phyloP scores from a whole-genome alignment of 2,113 vertebrate genomes.

The Microtus montanus region DNA sequence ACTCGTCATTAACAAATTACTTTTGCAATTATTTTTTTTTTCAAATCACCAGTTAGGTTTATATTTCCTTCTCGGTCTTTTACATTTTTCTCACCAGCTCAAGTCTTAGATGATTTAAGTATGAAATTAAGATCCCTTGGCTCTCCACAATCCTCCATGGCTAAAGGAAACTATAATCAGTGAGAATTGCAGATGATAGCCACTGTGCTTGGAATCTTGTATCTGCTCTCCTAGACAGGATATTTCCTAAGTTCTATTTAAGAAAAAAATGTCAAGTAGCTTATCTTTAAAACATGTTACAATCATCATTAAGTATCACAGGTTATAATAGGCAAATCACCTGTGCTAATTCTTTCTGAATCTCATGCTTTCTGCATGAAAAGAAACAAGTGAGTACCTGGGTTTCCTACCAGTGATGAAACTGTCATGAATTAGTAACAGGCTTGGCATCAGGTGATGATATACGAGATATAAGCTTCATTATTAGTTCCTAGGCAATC shows the following conservation, averaged over 20 bases:
- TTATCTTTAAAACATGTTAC: constrained; percentile 29
- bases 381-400: constrained; percentile 73
- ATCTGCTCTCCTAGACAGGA: neutral
- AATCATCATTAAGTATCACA: constrained; percentile 61
- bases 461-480: constrained; percentile 78
- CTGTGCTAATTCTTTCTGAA: constrained; percentile 68
- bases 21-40: constrained; percentile 46
- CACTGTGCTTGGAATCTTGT: neutral
- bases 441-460: constrained; percentile 76
- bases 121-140: neutral
- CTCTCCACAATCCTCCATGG: neutral
- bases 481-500: constrained; percentile 77
- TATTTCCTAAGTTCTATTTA: neutral
- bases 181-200: neutral
- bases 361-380: constrained; percentile 54
- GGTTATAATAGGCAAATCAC: constrained; percentile 13
- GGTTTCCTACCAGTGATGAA: constrained; percentile 75
- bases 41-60: constrained; percentile 39
- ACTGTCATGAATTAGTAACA: constrained; percentile 79
- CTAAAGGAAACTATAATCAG: neutral
- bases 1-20: constrained; percentile 58
- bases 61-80: constrained; percentile 34
- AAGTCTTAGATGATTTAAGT: constrained; percentile 27
- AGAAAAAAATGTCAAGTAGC: constrained; percentile 52
- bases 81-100: constrained; percentile 47